Evolutionary conservation across 2,888 invertebrate species (phyloP).

Genomic region (Sepioteuthis lessoniana): DNA sequence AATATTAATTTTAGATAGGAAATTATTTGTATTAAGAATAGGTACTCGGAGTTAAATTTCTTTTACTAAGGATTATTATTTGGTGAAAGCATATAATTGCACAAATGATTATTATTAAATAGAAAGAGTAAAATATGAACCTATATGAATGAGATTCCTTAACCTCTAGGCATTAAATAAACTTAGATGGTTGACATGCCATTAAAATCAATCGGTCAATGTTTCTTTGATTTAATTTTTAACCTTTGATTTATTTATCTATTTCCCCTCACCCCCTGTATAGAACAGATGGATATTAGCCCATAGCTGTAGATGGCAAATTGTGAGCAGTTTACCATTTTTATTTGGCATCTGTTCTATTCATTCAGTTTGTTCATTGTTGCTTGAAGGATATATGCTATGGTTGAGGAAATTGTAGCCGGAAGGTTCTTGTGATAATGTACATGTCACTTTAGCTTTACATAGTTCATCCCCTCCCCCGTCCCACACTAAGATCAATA

Average conservation of each 20-base stretch:
- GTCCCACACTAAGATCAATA: not conserved
- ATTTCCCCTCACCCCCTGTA: not conserved
- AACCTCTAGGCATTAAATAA: no score
- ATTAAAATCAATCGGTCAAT: no score
- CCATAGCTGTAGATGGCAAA: not conserved
- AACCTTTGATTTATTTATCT: not conserved
- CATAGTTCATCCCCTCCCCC: not conserved
- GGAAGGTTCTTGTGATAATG: conserved; percentile 11
- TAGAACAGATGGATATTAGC: not conserved
- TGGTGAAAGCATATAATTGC: no score
- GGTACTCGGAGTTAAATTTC: no score
- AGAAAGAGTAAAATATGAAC: no score
- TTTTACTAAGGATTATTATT: no score
- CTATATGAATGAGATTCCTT: no score
- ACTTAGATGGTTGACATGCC: no score
- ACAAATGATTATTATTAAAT: no score
- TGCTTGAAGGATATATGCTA: not conserved
- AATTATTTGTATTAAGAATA: no score
- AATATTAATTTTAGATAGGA: no score
- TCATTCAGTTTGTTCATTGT: not conserved
- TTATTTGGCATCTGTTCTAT: not conserved
- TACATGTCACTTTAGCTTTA: not conserved
- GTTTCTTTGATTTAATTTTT: not conserved
- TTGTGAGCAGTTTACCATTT: not conserved
- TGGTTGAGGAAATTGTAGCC: not conserved